Conservation (phyloP, 2,888 invertebrate species). For the Phortica magna region DNA sequence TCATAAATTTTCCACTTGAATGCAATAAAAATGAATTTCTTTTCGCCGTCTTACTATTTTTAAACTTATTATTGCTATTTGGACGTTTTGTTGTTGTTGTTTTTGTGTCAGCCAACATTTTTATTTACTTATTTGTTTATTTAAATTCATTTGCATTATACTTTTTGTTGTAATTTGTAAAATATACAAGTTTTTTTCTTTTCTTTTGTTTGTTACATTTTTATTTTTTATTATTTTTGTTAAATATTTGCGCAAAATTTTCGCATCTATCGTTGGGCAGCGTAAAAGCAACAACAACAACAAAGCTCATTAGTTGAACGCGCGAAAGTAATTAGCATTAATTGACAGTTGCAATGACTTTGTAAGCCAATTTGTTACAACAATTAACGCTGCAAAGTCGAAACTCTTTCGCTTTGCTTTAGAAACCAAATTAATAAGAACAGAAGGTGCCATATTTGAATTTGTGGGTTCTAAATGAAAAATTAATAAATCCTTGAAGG, state of each 20-base stretch:
- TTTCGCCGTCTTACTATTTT: slow-evolving; percentile 15
- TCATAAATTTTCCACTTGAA: slow-evolving; percentile 10
- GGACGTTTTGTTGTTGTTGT: neutral
- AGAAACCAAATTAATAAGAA: neutral
- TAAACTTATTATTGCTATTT: neutral
- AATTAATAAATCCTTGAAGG: no score
- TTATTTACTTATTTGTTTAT: slow-evolving; percentile 15
- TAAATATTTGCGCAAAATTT: slow-evolving; percentile 2
- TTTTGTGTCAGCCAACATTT: neutral
- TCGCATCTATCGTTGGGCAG: neutral
- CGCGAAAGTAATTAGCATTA: slow-evolving; percentile 16
- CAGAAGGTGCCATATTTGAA: neutral
- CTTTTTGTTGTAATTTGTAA: neutral
- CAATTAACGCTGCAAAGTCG: neutral
- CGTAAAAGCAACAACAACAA: neutral
- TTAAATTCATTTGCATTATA: neutral
- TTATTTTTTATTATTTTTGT: neutral
- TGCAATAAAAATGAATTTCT: slow-evolving; percentile 14
- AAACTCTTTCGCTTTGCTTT: neutral
- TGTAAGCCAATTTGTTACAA: neutral
- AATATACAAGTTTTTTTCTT: neutral
- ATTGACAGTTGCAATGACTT: slow-evolving; percentile 1
- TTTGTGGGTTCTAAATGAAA: no score
- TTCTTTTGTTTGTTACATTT: neutral
- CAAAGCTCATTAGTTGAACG: slow-evolving; percentile 3